Conservation (phyloP, 2,888 invertebrate species). For the Melipona beecheii region DNA sequence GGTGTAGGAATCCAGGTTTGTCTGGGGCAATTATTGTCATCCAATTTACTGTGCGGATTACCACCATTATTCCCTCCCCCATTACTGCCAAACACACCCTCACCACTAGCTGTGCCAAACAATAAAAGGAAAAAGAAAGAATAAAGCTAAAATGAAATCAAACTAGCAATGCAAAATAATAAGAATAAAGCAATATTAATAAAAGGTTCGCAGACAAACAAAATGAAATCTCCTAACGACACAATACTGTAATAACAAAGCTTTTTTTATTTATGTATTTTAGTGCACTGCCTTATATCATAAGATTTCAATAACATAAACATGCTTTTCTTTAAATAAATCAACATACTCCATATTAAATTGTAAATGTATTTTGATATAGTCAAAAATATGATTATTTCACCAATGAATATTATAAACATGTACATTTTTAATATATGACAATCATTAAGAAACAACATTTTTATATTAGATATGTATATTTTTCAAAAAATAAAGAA, state of each 20-base stretch:
- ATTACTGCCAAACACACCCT: slow-evolving; percentile 81
- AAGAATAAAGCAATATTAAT: slow-evolving; percentile 54
- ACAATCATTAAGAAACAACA: slow-evolving; percentile 1
- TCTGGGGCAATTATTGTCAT: slow-evolving; percentile 81
- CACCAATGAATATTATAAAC: slow-evolving; percentile 5
- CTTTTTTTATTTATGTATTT: slow-evolving; percentile 16
- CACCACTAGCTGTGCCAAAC: slow-evolving; percentile 82
- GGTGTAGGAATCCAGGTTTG: slow-evolving; percentile 82
- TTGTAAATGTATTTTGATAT: slow-evolving; percentile 14
- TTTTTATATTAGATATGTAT: not conserved
- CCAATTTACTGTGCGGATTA: slow-evolving; percentile 81
- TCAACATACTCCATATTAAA: slow-evolving; percentile 9
- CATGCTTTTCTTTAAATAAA: slow-evolving; percentile 45
- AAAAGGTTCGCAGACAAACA: slow-evolving; percentile 21
- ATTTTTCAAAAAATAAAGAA: not conserved
- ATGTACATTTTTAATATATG: not conserved
- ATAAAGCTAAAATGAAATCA: slow-evolving; percentile 71
- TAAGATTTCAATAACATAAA: slow-evolving; percentile 11
- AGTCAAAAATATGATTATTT: not conserved
- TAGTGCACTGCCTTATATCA: slow-evolving; percentile 12
- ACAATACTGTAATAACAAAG: slow-evolving; percentile 48
- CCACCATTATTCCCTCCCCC: slow-evolving; percentile 80
- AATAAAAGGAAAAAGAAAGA: slow-evolving; percentile 75
- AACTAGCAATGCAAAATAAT: slow-evolving; percentile 66
- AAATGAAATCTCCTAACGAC: slow-evolving; percentile 36